These are phyloP conservation scores for Caenorhabditis zanzibari DNA, from an alignment of 2,888 invertebrate species.

Conservation along the genomic window DNA sequence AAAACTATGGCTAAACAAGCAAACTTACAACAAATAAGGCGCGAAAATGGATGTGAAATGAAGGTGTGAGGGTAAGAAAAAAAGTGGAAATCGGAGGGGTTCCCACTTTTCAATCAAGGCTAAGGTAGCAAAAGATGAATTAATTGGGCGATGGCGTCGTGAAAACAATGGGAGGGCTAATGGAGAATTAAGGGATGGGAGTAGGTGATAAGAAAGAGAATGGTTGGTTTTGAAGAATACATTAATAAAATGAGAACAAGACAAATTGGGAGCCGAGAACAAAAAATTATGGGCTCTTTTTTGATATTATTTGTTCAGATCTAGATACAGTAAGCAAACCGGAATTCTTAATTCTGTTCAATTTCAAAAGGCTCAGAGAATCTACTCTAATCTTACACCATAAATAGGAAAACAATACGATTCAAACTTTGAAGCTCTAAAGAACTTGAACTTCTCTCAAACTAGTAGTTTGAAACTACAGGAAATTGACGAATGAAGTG, in stretches of 20 bases:
- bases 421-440: no score
- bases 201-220: not conserved
- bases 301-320: no score
- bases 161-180: not conserved
- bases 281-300: no score
- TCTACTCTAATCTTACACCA: no score
- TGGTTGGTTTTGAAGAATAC: no score
- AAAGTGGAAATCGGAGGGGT: not conserved
- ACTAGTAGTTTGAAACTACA: no score
- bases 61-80: constrained; percentile 2
- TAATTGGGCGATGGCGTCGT: constrained; percentile 47
- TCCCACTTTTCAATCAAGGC: constrained; percentile 9
- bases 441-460: not conserved
- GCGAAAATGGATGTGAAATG: constrained; percentile 27
- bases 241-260: no score
- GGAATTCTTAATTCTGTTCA: no score
- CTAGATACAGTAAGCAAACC: no score
- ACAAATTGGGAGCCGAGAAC: no score
- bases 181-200: constrained; percentile 4
- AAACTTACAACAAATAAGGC: constrained; percentile 47
- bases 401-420: no score
- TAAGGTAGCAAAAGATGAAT: constrained; percentile 27
- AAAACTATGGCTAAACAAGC: constrained; percentile 35
- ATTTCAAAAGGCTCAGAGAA: no score
- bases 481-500: constrained; percentile 52